These are phyloP conservation scores for Polylopha cassiicola DNA, from an alignment of 2,888 invertebrate species.

Conservation along the genomic window DNA sequence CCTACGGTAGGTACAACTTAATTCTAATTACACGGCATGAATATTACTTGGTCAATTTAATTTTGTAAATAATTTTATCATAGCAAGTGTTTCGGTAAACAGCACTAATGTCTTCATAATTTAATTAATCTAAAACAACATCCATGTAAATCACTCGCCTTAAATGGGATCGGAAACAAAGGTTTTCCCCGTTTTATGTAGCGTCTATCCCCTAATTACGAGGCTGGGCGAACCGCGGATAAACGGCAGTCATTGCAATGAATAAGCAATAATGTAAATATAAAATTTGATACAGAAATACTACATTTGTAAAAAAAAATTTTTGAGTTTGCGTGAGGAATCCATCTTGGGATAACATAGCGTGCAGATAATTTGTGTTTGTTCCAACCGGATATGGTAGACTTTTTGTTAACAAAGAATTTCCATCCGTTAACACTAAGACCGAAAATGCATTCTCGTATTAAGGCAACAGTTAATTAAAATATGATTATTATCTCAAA, in stretches of 20 bases:
- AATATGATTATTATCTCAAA: too few relatives aligned
- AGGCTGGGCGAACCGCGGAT: slow-evolving; percentile 35
- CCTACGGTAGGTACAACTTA: too few relatives aligned
- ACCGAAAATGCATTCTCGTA: too few relatives aligned
- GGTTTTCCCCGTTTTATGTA: slow-evolving; percentile 29
- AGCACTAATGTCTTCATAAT: slow-evolving; percentile 30
- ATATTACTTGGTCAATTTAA: too few relatives aligned
- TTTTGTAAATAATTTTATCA: slow-evolving; percentile 1
- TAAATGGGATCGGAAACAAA: slow-evolving; percentile 40
- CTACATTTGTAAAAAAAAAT: too few relatives aligned
- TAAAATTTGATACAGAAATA: too few relatives aligned
- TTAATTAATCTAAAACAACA: slow-evolving; percentile 34
- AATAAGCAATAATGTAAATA: slow-evolving; percentile 15
- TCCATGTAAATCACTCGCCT: slow-evolving; percentile 35
- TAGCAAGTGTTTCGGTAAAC: slow-evolving; percentile 6
- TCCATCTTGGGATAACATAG: background rate
- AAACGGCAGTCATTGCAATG: slow-evolving; percentile 26
- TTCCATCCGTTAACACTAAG: too few relatives aligned
- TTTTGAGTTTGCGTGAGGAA: background rate
- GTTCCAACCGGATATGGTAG: background rate
- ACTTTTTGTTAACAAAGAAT: background rate
- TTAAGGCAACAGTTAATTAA: too few relatives aligned
- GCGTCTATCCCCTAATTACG: slow-evolving; percentile 37
- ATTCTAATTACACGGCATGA: too few relatives aligned
- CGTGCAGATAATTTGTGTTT: background rate